phyloP scores from a whole-genome alignment of 2,797 vertebrate genomes.

The Acanthurus leucopareius region DNA sequence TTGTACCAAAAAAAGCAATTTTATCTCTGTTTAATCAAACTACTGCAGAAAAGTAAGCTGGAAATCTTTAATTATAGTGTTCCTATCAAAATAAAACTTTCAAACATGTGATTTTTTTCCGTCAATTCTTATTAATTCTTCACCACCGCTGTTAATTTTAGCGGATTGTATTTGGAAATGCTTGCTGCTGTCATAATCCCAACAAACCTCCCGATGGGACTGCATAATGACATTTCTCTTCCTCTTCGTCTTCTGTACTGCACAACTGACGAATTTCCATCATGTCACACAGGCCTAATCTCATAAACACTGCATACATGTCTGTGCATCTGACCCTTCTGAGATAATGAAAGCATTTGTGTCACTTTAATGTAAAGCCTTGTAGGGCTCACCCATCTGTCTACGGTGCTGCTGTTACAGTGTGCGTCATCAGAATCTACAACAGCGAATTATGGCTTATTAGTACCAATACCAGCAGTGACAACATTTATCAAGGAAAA shows the following conservation, averaged over 20 bases:
- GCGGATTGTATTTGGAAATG: not conserved
- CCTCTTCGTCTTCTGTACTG: not conserved
- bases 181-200: not conserved
- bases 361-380: conserved; percentile 62
- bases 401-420: conserved; percentile 46
- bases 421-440: conserved; percentile 63
- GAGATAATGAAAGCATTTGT: conserved; percentile 59
- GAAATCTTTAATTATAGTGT: too few relatives aligned
- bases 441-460: conserved; percentile 79
- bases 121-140: not conserved
- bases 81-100: not conserved
- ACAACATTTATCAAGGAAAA: conserved; percentile 81
- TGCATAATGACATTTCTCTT: not conserved
- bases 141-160: not conserved
- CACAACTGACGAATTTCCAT: conserved; percentile 25
- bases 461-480: conserved; percentile 77
- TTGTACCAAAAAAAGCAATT: too few relatives aligned
- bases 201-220: not conserved
- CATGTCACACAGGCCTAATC: conserved; percentile 21
- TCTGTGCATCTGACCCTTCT: conserved; percentile 20
- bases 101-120: not conserved
- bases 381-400: conserved; percentile 61
- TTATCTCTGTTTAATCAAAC: too few relatives aligned
- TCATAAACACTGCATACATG: conserved; percentile 27
- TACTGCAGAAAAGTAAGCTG: too few relatives aligned